Evolutionary conservation across 2,888 invertebrate species (phyloP), one percentile per base, ranked within the genome.

Genomic region (Mythimna pallens): DNA sequence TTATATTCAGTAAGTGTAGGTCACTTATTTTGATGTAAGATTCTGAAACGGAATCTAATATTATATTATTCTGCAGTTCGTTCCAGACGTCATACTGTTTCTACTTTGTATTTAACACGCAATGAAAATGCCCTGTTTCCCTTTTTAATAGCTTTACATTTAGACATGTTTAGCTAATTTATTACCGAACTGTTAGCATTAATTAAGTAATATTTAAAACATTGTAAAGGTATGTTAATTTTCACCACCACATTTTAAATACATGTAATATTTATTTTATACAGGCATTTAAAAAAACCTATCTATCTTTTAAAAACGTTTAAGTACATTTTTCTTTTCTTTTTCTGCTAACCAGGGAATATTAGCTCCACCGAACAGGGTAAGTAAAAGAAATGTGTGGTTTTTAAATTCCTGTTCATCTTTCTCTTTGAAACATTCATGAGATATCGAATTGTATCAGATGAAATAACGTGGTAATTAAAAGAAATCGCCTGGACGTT

Each of bases 291-390:
- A 7, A 36, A 65, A 36, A 55, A 3, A 6, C 3, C 30, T 30
- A 9, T 9, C 10, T 20, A 17, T 17, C 9, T 34, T 55, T 47
- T 30, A 22, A 43, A 47, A n/a, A 62, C 34, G 54, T 59, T 59
- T 7, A 68, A n/a, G 25, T 25, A 25, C 25, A 65, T 74, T 67
- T 73, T 70, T 25, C 84, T 86, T 88, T 89, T 83, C 7, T n/a
- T 88, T 89, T 86, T 87, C 86, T 88, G 88, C 91, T 77, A 73
- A 80, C 80, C 84, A 94, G 94, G 94, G 94, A 80, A 88, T 84
- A 52, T 81, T 93, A 73, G 92, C 93, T 58, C 90, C 85, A 71
- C 89, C 89, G 71, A 88, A 82, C n/a, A 90, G 92, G 91, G 94
- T 94, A 89, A 91, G 93, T 86, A 14, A 50, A 14, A 55, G 20